Evolutionary conservation across 2,113 vertebrate species (phyloP), one percentile per base, ranked within the genome.

Genomic region (Tangachromis dhanisi): DNA sequence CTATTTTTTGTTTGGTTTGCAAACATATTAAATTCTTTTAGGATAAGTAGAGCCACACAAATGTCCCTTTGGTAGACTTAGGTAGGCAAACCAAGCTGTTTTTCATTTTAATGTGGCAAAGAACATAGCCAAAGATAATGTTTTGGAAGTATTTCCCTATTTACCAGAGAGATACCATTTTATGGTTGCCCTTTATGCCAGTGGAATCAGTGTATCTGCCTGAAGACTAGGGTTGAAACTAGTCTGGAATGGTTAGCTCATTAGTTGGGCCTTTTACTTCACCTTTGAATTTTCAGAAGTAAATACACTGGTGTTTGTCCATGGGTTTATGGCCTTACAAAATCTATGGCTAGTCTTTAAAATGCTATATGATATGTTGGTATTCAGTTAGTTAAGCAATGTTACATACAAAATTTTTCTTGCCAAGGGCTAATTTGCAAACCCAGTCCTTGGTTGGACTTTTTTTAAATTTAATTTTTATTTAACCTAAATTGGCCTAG

Each of bases 31-130:
- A 19, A 63, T 63, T 63, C 9, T 35, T 35, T 35, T 63, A n/a
- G 59, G 59, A n/a, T 63, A 35, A 63, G 59, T n/a, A 63, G 59
- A 63, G 59, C 59, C 9, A 2, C 61, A 66, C 17, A 66, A n/a
- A 35, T 66, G 59, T 63, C 17, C 29, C 53, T 24, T 54, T 54
- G n/a, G n/a, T 24, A 21, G 53, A 10, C n/a, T 54, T 21, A 11
- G 53, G n/a, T 54, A 54, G n/a, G n/a, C 10, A 11, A 55, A 24
- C 53, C 53, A 55, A 55, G 10, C 21, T 55, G 53, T 55, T 55
- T 55, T 55, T 55, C 53, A 55, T 24, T 55, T 55, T 24, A 55
- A 24, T 55, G 53, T 55, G 53, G n/a, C 21, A 55, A 55, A 24
- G 21, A 13, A 55, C 21, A 55, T 55, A 21, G n/a, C 53, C 49